Evolutionary conservation across 2,113 vertebrate species (phyloP).

Genomic region (Oceanodroma tethys): DNA sequence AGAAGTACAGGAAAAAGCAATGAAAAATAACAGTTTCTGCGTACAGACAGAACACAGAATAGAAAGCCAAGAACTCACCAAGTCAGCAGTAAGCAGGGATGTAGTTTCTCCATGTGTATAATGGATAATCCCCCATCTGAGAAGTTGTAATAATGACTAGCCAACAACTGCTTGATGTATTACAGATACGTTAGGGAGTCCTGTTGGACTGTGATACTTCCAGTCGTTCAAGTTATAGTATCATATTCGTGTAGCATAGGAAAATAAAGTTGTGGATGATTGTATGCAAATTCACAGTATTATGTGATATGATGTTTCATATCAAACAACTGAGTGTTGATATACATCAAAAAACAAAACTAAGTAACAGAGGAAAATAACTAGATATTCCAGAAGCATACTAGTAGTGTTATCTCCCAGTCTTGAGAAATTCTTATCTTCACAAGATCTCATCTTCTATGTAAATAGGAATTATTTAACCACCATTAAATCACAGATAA

Average conservation of each 20-base stretch:
- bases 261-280: background rate
- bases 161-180: background rate
- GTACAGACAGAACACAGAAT: background rate
- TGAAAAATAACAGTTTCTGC: background rate
- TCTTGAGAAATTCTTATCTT: conserved; percentile 18
- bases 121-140: background rate
- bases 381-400: background rate
- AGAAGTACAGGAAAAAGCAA: background rate
- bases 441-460: background rate
- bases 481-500: background rate
- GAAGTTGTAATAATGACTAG: background rate
- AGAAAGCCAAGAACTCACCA: background rate
- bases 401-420: background rate
- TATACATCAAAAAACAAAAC: background rate
- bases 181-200: background rate
- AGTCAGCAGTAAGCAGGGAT: background rate
- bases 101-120: background rate
- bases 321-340: background rate
- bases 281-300: background rate
- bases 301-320: background rate
- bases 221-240: conserved; percentile 3
- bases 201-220: conserved; percentile 24
- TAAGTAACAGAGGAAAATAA: background rate
- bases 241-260: background rate
- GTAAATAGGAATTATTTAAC: background rate